phyloP scores from a whole-genome alignment of 1,140 invertebrate genomes.

The Hycleus phaleratus region DNA sequence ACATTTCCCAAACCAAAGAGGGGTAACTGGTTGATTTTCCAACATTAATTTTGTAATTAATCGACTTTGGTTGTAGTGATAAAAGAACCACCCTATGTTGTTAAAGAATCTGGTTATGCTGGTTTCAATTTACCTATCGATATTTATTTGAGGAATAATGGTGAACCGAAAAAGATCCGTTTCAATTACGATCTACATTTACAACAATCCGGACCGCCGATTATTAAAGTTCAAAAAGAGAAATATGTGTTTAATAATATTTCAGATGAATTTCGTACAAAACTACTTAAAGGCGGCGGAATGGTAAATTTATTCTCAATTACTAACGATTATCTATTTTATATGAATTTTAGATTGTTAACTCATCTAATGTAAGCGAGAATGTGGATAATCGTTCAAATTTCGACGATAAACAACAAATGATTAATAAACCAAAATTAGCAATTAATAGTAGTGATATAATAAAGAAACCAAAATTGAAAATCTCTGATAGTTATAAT shows the following conservation, averaged over 20 bases:
- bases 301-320: slow-evolving; percentile 34
- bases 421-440: slow-evolving; percentile 62
- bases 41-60: neutral
- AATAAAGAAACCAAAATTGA: slow-evolving; percentile 57
- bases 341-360: slow-evolving; percentile 21
- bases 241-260: slow-evolving; percentile 68
- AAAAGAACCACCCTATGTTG: slow-evolving; percentile 84
- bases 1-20: slow-evolving; percentile 86
- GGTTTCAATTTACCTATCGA: slow-evolving; percentile 87
- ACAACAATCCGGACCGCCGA: slow-evolving; percentile 61
- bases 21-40: slow-evolving; percentile 45
- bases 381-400: slow-evolving; percentile 19
- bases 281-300: slow-evolving; percentile 82
- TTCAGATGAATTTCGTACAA: slow-evolving; percentile 80
- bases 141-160: slow-evolving; percentile 83
- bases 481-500: slow-evolving; percentile 50
- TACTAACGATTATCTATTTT: neutral
- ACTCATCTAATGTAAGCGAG: slow-evolving; percentile 19
- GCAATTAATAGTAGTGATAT: slow-evolving; percentile 46
- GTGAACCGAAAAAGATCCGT: slow-evolving; percentile 79
- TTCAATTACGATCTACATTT: slow-evolving; percentile 84
- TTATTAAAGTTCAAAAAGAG: slow-evolving; percentile 67
- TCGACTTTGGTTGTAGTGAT: slow-evolving; percentile 52
- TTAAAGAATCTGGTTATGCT: slow-evolving; percentile 91
- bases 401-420: slow-evolving; percentile 39